phyloP scores from a whole-genome alignment of 2,797 vertebrate species.

The Cossypha dichroa region DNA sequence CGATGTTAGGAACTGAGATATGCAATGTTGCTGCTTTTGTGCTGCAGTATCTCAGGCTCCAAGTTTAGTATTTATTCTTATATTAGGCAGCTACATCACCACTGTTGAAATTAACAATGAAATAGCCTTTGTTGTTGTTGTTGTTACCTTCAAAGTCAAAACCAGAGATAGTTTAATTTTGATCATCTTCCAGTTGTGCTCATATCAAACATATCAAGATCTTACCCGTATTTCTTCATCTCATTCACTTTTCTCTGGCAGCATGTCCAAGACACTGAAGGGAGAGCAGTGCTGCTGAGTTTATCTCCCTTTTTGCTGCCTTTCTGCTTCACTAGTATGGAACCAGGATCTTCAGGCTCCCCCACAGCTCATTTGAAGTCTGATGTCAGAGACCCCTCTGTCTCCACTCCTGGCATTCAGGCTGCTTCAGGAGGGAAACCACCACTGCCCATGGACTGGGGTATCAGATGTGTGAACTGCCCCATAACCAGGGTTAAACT shows the following conservation, averaged over 20 bases:
- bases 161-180: background rate
- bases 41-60: background rate
- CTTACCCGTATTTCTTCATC: background rate
- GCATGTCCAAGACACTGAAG: background rate
- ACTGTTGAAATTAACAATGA: background rate
- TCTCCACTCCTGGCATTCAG: background rate
- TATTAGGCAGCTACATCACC: background rate
- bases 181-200: background rate
- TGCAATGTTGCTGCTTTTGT: background rate
- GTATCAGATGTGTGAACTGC: background rate
- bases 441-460: accelerated
- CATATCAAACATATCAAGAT: background rate
- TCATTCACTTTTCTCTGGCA: background rate
- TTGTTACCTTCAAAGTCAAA: background rate
- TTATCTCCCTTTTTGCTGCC: background rate
- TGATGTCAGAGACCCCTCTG: background rate
- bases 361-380: background rate
- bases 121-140: background rate
- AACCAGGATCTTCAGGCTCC: background rate
- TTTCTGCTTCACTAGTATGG: background rate
- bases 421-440: background rate
- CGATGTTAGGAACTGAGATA: background rate
- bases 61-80: background rate
- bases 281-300: background rate
- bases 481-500: background rate